phyloP scores from a whole-genome alignment of 1,140 invertebrate genomes.

The Muscidifurax raptorellus region DNA sequence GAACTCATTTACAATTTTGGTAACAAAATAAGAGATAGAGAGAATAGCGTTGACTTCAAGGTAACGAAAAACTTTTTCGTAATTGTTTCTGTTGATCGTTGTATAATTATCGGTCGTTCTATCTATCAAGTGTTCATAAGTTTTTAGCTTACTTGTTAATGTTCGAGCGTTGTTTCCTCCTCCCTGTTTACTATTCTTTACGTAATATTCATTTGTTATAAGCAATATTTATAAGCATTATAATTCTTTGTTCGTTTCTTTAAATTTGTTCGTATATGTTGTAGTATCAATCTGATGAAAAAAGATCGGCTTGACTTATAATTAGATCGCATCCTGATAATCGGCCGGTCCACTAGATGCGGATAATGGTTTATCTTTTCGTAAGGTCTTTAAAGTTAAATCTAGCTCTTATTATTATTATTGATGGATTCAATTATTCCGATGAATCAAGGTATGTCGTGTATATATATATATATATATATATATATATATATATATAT shows the following conservation, averaged over 20 bases:
- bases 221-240: constrained; percentile 11
- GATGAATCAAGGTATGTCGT: constrained; percentile 53
- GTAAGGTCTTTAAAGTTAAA: background rate
- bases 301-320: background rate
- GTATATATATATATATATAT: background rate
- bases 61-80: constrained; percentile 56
- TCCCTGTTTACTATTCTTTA: background rate
- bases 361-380: background rate
- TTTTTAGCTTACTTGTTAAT: constrained; percentile 54
- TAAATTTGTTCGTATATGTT: background rate
- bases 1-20: background rate
- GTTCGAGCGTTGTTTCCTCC: constrained; percentile 38
- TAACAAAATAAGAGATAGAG: background rate
- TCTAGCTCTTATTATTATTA: background rate
- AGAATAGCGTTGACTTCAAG: constrained; percentile 57
- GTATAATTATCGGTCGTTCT: constrained; percentile 49
- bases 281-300: no score
- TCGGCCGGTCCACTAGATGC: background rate
- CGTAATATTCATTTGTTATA: constrained; percentile 13
- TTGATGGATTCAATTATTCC: constrained; percentile 45
- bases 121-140: constrained; percentile 40
- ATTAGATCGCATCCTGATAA: background rate
- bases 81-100: constrained; percentile 64
- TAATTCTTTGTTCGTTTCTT: constrained; percentile 16
- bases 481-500: background rate